Conservation (phyloP, 2,797 vertebrate genomes). For the Hypotaenidia okinawae region DNA sequence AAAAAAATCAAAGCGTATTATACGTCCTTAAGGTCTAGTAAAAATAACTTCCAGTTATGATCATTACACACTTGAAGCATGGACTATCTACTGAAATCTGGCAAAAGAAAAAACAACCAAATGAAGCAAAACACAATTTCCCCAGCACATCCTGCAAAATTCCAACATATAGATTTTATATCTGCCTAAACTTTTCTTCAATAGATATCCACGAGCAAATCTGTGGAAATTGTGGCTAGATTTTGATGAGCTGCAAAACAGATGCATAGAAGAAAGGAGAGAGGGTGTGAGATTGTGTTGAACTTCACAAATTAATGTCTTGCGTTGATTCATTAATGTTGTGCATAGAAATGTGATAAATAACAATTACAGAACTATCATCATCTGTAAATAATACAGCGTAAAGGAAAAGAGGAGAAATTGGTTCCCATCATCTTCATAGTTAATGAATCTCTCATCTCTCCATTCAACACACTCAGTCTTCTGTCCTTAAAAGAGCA, state of each 20-base stretch:
- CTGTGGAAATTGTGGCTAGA: not conserved
- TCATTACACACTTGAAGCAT: not conserved
- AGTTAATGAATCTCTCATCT: not conserved
- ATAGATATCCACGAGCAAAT: not conserved
- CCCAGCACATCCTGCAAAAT: not conserved
- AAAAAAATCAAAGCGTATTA: not conserved
- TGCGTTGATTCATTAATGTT: slow-evolving; percentile 2
- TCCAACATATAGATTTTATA: not conserved
- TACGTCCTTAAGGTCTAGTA: not conserved
- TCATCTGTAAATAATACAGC: not conserved
- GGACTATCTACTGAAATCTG: not conserved
- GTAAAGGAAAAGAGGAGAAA: not conserved
- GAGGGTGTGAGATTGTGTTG: not conserved
- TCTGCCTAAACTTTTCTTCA: not conserved
- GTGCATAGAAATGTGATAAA: slow-evolving; percentile 26
- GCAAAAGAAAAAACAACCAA: not conserved
- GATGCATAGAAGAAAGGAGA: not conserved
- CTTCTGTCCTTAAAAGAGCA: not conserved
- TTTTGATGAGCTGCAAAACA: not conserved
- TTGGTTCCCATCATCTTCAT: not conserved
- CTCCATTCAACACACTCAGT: not conserved
- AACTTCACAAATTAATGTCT: slow-evolving; percentile 2
- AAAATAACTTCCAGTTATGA: not conserved
- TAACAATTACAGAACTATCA: slow-evolving; percentile 4
- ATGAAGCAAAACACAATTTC: not conserved